These are phyloP conservation scores for Hydrocynus forskahlii DNA, from an alignment of 2,797 vertebrate genomes.

Conservation along the genomic window DNA sequence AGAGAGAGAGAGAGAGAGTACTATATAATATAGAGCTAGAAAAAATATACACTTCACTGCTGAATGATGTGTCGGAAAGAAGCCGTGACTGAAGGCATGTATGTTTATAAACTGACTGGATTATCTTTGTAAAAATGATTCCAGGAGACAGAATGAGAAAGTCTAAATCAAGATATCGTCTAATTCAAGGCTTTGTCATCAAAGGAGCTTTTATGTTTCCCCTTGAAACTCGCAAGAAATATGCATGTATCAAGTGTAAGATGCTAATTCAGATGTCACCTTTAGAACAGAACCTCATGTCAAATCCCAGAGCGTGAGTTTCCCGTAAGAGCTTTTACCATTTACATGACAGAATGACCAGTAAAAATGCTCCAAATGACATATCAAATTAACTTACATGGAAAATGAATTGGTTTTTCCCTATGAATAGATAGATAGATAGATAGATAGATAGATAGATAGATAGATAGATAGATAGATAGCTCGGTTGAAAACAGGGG, in stretches of 20 bases:
- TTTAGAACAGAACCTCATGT: too few species aligned
- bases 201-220: background rate
- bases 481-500: too few species aligned
- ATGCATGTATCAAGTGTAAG: background rate
- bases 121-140: constrained; percentile 15
- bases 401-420: too few species aligned
- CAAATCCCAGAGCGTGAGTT: too few species aligned
- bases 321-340: too few species aligned
- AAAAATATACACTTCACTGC: constrained; percentile 66
- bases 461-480: background rate
- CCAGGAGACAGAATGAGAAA: background rate
- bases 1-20: constrained; percentile 5
- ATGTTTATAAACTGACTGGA: constrained; percentile 3
- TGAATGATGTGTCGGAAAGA: constrained; percentile 66
- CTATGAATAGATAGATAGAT: too few species aligned
- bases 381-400: too few species aligned
- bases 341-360: too few species aligned
- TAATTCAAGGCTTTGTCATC: background rate
- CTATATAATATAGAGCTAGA: constrained; percentile 57
- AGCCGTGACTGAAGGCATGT: constrained; percentile 63
- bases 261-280: too few species aligned
- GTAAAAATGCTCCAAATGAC: too few species aligned
- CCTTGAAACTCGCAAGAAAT: background rate
- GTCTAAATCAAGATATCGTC: background rate
- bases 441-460: background rate